Conservation (phyloP, 2,797 vertebrate genomes). For the Astyanax mexicanus region DNA sequence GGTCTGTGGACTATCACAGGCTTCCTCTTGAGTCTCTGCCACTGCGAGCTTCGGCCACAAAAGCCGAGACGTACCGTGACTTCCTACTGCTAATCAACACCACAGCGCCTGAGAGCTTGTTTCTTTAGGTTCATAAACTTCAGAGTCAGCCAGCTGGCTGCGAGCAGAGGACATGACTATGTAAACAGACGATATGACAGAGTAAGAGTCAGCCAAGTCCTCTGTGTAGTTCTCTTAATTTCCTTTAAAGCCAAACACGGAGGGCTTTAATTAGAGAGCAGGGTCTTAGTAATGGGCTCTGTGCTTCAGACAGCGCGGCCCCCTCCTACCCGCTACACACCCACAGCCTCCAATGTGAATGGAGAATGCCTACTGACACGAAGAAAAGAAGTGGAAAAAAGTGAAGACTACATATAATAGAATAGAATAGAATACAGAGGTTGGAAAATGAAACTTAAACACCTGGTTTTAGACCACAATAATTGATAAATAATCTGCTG, state of each 20-base stretch:
- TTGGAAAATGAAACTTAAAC: no score
- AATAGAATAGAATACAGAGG: no score
- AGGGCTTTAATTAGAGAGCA: constrained; percentile 54
- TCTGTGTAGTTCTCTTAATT: constrained; percentile 42
- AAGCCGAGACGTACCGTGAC: constrained; percentile 26
- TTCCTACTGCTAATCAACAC: constrained; percentile 41
- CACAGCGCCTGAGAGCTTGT: constrained; percentile 2
- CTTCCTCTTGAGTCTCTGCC: not conserved
- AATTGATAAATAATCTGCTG: no score
- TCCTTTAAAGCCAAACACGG: constrained; percentile 46
- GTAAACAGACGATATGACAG: constrained; percentile 34
- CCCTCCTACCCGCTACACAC: constrained; percentile 36
- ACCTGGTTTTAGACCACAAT: no score
- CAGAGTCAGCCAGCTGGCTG: not conserved
- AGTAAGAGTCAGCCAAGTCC: constrained; percentile 24
- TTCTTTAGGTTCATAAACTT: constrained; percentile 24
- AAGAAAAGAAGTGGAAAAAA: not conserved
- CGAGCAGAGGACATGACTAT: constrained; percentile 14
- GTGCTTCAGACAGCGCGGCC: constrained; percentile 42
- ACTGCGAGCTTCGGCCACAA: constrained; percentile 30
- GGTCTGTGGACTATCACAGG: constrained; percentile 18
- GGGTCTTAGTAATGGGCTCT: constrained; percentile 41
- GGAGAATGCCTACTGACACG: constrained; percentile 15
- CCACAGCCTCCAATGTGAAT: constrained; percentile 43
- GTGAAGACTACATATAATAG: no score